A percentile compares a stretch with the other conserved stretches of the same genome.
phyloP scores from a whole-genome alignment of 2,797 vertebrate genomes.

The Streptopelia turtur region DNA sequence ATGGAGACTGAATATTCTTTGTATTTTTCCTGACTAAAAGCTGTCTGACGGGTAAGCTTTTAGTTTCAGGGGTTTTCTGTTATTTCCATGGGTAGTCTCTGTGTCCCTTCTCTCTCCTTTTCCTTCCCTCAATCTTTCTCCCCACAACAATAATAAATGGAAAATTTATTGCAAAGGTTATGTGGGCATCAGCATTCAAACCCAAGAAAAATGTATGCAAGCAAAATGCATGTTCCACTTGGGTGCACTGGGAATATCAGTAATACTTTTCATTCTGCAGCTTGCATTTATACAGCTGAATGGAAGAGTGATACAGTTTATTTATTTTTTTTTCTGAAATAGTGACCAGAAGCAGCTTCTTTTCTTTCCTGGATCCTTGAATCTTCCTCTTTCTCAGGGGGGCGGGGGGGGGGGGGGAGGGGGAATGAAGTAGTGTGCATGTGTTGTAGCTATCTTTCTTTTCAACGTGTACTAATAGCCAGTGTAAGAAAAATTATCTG shows the following conservation, averaged over 20 bases:
- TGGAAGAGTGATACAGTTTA: background rate
- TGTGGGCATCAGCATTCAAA: slow-evolving; percentile 4
- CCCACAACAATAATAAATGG: background rate
- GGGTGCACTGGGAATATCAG: background rate
- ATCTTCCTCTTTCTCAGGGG: background rate
- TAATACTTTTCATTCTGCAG: slow-evolving; percentile 21
- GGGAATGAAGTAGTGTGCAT: background rate
- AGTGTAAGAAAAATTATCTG: slow-evolving; percentile 16
- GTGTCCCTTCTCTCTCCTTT: background rate
- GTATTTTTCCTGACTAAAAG: background rate
- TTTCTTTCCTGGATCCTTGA: background rate
- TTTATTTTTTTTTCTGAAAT: background rate
- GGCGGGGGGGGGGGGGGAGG: too few species aligned
- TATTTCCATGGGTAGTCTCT: background rate
- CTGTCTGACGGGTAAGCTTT: background rate
- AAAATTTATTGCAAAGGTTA: background rate
- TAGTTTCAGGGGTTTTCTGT: background rate
- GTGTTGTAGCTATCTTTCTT: background rate
- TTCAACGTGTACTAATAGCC: background rate
- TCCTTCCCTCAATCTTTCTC: background rate
- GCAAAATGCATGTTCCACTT: slow-evolving; percentile 7
- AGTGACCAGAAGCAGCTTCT: background rate
- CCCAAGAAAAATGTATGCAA: background rate
- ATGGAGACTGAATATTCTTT: background rate
- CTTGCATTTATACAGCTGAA: slow-evolving; percentile 24